These are phyloP conservation scores for Onychostoma macrolepis DNA, from an alignment of 2,113 vertebrate species.

Conservation along the genomic window DNA sequence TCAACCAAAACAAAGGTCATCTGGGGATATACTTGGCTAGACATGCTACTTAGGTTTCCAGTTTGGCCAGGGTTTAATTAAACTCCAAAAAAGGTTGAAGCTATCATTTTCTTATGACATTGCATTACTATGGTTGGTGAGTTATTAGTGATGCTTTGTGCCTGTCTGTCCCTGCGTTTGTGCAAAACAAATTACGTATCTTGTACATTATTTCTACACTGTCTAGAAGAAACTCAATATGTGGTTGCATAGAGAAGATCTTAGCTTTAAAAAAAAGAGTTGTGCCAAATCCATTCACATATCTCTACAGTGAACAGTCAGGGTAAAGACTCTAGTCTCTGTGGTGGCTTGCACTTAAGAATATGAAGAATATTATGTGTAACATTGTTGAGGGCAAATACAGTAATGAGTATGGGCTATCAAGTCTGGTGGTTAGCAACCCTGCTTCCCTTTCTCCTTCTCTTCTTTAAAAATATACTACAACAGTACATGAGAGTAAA, in stretches of 20 bases:
- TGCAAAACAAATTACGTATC: background rate
- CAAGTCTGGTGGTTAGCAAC: background rate
- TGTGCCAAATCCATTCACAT: background rate
- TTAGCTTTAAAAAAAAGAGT: background rate
- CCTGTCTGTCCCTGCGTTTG: background rate
- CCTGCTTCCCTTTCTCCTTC: background rate
- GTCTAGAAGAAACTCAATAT: background rate
- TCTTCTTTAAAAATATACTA: background rate
- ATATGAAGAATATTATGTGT: too few relatives aligned
- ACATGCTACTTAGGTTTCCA: constrained; percentile 9
- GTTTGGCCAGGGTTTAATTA: constrained; percentile 20
- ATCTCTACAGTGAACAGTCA: background rate
- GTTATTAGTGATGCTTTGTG: background rate
- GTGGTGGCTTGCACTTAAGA: background rate
- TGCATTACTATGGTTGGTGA: background rate
- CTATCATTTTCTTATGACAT: constrained; percentile 3
- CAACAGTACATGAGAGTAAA: background rate
- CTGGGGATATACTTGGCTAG: background rate
- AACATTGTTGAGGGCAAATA: background rate
- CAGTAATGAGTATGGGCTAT: background rate
- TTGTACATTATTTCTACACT: background rate
- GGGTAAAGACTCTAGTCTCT: background rate
- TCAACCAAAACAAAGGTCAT: constrained; percentile 12
- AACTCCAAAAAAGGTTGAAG: constrained; percentile 2
- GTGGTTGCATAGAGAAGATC: background rate